Evolutionary conservation across 2,797 vertebrate species (phyloP), one percentile per base, ranked within the genome.

Genomic region (Nothura maculosa): DNA sequence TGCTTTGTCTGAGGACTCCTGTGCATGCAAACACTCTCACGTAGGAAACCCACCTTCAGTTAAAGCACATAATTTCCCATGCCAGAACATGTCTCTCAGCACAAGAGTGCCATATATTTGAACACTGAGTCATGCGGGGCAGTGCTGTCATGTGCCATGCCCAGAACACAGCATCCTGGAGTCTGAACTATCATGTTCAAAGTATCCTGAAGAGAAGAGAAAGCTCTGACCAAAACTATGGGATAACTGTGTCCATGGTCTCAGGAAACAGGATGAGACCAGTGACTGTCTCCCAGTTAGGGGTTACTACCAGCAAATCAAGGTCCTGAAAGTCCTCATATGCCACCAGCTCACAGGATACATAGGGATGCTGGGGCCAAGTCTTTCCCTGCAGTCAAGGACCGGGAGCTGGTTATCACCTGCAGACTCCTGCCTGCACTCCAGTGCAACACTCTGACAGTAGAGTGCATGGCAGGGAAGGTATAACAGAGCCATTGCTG

Each of bases 351-450:
- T 30, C 28, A 19, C n/a, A 21, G 24, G 45, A 36, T 24, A 25
- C 57, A 60, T 32, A 12, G 22, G 34, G 22, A 15, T 38, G 47
- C 32, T 36, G 25, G 12, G 50, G 67, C 25, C 3, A 28, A 61
- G 25, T 15, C 48, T 67, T 47, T 24, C 27, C 48, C 40, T 25
- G 34, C 5, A n/a, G 3, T 3, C 25, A n/a, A 30, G n/a, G 52
- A 30, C 52, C 7, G 10, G 17, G 27, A 54, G 52, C 28, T n/a
- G 28, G 17, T 54, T n/a, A 9, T 54, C 52, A 54, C 14, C 28
- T 54, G 52, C 52, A 19, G 19, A 28, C 45, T n/a, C 8, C 0
- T 5, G 8, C 38, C 9, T 2, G 38, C 4, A 22, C 2, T 0
- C 21, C 83, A 47, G 36, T 17, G 24, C 32, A 54, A 34, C 25